Base-by-base conservation (phyloP, 2,113 vertebrate genomes). In the Geococcyx californianus region DNA sequence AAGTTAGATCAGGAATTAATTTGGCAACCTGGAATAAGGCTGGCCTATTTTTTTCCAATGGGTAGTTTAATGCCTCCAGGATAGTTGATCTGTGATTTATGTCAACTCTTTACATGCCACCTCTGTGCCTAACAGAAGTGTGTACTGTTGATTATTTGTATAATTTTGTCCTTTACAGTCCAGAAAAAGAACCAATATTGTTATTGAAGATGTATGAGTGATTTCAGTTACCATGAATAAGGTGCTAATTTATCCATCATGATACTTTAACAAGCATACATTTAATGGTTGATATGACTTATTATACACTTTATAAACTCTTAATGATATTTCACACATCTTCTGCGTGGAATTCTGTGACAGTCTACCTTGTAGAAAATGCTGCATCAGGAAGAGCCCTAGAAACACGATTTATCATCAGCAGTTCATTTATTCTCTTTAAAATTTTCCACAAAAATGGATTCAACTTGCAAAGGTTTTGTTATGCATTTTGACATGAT, bases 271-370 rank as follows among this genome's bases (percentile, higher is more conserved):
- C 54, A 90, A 93, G 92, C 76, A 13, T 64, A 31, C 23, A 87
- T 78, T 94, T 96, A 96, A 94, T 86, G 90, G 79, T 75, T 93
- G 79, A 80, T 96, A 63, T 34, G 64, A 92, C 87, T 93, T 96
- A 94, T 77, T 90, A 95, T 56, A 88, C 88, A 92, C 68, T 60
- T 90, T 94, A 88, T 78, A 89, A 93, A 81, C 64, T 83, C 75
- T 54, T 90, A 94, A 88, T 80, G 62, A 66, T 85, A 79, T 92
- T 95, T 88, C 88, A 93, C 76, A 72, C 33, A 25, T 81, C 79
- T 59, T 75, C 84, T 66, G 38, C 34, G 60, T 63, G 42, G 64
- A 62, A 77, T 90, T 86, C 68, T 70, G 52, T 24, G 21, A 64
- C 47, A 86, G 68, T 70, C 60, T 89, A 80, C 76, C 69, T 95